These are phyloP conservation scores for Macaria liturata DNA, from an alignment of 2,888 invertebrate genomes.

Conservation along the genomic window DNA sequence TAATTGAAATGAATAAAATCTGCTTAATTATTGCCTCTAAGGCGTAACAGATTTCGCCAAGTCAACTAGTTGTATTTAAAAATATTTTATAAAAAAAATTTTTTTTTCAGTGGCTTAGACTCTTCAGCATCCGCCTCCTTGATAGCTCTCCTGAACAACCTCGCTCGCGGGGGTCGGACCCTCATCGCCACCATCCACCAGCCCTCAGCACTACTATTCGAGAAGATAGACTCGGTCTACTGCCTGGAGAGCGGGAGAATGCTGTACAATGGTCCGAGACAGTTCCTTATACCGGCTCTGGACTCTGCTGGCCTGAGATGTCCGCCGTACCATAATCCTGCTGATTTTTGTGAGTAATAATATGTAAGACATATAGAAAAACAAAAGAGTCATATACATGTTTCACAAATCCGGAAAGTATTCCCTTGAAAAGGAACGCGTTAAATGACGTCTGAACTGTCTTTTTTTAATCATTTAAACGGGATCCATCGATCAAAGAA, in stretches of 20 bases:
- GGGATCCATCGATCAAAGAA: too few species aligned
- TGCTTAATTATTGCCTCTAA: too few species aligned
- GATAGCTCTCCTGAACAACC: conserved; percentile 89
- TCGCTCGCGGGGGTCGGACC: conserved; percentile 93
- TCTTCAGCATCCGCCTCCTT: conserved; percentile 94
- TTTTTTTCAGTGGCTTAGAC: conserved; percentile 90
- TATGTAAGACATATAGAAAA: neutral
- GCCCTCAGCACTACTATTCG: conserved; percentile 95
- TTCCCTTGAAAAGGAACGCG: too few species aligned
- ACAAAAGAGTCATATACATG: too few species aligned
- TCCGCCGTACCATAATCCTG: conserved; percentile 97
- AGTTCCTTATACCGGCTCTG: conserved; percentile 90
- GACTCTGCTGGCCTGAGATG: conserved; percentile 89
- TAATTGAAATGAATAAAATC: too few species aligned
- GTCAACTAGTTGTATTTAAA: too few species aligned
- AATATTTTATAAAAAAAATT: neutral
- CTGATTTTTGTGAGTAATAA: conserved; percentile 92
- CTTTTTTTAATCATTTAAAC: too few species aligned
- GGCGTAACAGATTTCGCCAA: too few species aligned
- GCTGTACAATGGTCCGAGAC: conserved; percentile 91
- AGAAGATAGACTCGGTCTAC: conserved; percentile 96
- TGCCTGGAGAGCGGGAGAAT: conserved; percentile 92
- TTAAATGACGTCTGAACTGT: too few species aligned
- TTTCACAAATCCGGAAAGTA: too few species aligned
- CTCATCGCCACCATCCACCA: conserved; percentile 97